Percentiles rank a stretch among this genome's conserved stretches.
Evolutionary conservation across 2,888 invertebrate genomes (phyloP).

Genomic region (Stramonita haemastoma): DNA sequence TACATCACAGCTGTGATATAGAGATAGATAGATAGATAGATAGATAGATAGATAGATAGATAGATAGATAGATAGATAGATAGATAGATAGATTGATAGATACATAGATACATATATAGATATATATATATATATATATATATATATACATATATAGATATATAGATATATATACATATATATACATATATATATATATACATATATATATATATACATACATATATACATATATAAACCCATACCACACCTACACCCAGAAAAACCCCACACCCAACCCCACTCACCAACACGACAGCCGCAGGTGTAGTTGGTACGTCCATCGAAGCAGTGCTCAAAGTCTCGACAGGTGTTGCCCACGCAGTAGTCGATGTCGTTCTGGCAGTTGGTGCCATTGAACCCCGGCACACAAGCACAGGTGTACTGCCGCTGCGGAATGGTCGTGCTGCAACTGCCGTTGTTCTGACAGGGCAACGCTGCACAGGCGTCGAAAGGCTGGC

Average conservation of each 20-base stretch:
- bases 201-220: no score
- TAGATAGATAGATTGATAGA: no score
- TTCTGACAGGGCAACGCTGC: slow-evolving; percentile 59
- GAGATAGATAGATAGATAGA: no score
- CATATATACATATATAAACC: no score
- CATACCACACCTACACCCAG: neutral
- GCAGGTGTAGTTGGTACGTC: slow-evolving; percentile 68
- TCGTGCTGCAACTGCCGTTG: slow-evolving; percentile 60
- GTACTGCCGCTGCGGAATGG: slow-evolving; percentile 79
- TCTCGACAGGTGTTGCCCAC: slow-evolving; percentile 83
- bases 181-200: no score
- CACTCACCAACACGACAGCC: slow-evolving; percentile 62
- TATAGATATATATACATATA: no score
- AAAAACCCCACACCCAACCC: neutral
- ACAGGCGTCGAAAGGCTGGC: slow-evolving; percentile 61
- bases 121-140: no score
- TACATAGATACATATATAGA: no score
- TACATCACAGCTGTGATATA: no score
- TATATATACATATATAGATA: no score
- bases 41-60: no score
- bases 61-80: no score
- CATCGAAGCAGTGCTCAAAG: slow-evolving; percentile 62
- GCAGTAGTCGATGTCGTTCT: slow-evolving; percentile 89
- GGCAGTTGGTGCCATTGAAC: slow-evolving; percentile 85
- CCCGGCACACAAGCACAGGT: slow-evolving; percentile 65